Conservation (phyloP, 1,140 invertebrate species). For the Zaprionus kolodkinae region DNA sequence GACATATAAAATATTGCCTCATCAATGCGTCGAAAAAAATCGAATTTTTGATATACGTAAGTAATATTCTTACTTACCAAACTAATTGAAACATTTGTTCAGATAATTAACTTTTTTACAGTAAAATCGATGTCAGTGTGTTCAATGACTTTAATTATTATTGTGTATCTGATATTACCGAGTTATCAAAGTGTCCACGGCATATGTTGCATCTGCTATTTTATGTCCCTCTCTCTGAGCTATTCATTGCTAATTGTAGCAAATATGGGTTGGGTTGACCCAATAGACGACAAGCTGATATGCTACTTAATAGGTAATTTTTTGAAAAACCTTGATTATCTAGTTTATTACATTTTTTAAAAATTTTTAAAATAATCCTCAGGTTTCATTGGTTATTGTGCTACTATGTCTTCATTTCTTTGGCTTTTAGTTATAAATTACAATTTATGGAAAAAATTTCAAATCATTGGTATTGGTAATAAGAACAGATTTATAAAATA, state of each 20-base stretch:
- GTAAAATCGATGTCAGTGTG: slow-evolving; percentile 47
- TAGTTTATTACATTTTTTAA: not conserved
- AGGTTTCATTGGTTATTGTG: slow-evolving; percentile 89
- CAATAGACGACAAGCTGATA: slow-evolving; percentile 53
- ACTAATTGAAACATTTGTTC: slow-evolving; percentile 74
- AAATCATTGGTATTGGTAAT: slow-evolving; percentile 62
- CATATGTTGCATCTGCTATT: slow-evolving; percentile 89
- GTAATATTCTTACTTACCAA: not conserved
- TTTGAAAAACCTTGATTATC: not conserved
- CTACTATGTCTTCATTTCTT: slow-evolving; percentile 89
- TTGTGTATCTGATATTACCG: slow-evolving; percentile 88
- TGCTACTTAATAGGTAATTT: slow-evolving; percentile 27
- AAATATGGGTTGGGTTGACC: not conserved
- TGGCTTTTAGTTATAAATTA: slow-evolving; percentile 91
- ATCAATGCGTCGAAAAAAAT: not conserved
- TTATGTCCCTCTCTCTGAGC: slow-evolving; percentile 86
- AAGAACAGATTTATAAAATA: slow-evolving; percentile 86
- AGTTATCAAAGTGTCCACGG: slow-evolving; percentile 89
- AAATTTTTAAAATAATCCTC: slow-evolving; percentile 4
- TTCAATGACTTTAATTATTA: slow-evolving; percentile 88
- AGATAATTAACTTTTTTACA: slow-evolving; percentile 57
- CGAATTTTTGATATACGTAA: not conserved
- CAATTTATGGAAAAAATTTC: slow-evolving; percentile 89
- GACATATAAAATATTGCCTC: not conserved
- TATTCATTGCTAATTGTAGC: slow-evolving; percentile 85